phyloP scores from a whole-genome alignment of 1,140 invertebrate genomes.

The Drosophila carrolli region DNA sequence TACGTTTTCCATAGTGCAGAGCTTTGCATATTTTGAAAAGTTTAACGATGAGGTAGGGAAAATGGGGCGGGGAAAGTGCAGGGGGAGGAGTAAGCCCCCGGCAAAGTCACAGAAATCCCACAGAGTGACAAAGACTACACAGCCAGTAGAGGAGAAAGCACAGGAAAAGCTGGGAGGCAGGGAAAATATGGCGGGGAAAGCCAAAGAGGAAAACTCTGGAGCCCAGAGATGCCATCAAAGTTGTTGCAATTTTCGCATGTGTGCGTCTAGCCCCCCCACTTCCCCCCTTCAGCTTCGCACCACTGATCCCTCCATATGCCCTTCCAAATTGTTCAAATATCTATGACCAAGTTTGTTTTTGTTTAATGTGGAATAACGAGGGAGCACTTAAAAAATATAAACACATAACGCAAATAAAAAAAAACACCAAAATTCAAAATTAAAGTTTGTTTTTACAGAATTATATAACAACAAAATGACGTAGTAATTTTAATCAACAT shows the following conservation, averaged over 20 bases:
- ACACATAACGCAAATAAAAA: no score
- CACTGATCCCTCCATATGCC: not conserved
- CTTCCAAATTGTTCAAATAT: slow-evolving; percentile 2
- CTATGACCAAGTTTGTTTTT: not conserved
- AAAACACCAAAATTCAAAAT: no score
- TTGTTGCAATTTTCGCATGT: slow-evolving; percentile 44
- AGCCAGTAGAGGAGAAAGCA: not conserved
- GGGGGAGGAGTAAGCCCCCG: slow-evolving; percentile 1
- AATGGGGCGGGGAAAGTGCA: not conserved
- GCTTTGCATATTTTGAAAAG: slow-evolving; percentile 9
- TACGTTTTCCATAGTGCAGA: slow-evolving; percentile 20
- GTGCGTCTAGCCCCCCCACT: slow-evolving; percentile 10
- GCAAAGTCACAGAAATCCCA: slow-evolving; percentile 37
- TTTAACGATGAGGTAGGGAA: not conserved
- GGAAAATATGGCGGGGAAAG: not conserved
- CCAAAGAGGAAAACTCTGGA: not conserved
- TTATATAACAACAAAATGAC: no score
- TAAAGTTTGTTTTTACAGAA: no score
- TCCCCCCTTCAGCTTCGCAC: not conserved
- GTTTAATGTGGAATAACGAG: not conserved
- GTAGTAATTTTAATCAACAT: no score
- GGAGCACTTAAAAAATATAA: no score
- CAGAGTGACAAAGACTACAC: slow-evolving; percentile 17
- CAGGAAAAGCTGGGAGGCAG: not conserved
- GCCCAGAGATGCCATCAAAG: slow-evolving; percentile 22